Base-by-base conservation (phyloP, 1,140 invertebrate species). In the Plectrocnemia conspersa region DNA sequence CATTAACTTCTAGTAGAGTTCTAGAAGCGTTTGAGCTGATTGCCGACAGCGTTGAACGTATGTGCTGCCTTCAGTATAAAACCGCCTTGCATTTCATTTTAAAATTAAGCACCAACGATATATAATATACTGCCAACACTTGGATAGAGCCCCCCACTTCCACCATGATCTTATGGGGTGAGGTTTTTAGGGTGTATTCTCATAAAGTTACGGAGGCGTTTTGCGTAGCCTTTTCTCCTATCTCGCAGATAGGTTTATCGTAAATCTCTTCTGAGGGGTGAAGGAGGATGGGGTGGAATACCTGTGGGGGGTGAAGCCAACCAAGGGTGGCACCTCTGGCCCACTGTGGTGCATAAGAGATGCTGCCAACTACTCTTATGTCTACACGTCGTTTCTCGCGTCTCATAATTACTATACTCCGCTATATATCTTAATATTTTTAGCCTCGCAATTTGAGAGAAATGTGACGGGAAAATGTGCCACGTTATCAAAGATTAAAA, bases 51-150 rank as follows among this genome's bases (percentile, higher is more conserved):
- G 25, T 32, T n/a, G n/a, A 49, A 56, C 45, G 55, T 52, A 57
- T 57, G 47, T 48, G 55, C 38, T 18, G 27, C 54, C 54, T 29
- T 42, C 54, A 41, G 58, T 56, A 60, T 60, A 60, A 60, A 60
- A 60, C 58, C 58, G 42, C 58, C 53, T 60, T 60, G 59, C 59
- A 61, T 61, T 61, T 61, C 50, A 56, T 61, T 61, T 61, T 61
- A 57, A 61, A 61, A 61, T 61, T 56, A 61, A 61, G 54, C 54
- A 61, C 50, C 58, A 46, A 48, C 48, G 53, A 52, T 60, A 49
- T 56, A 56, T 60, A 60, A 60, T 60, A 53, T 56, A 60, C 58
- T 60, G 58, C 45, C 52, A 52, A 59, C 52, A 47, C 52, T 59
- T 21, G 47, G 47, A 50, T 15, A 35, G 33, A 38, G 23, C 32